Conservation (phyloP, 2,888 invertebrate genomes). For the Nebria brevicollis region DNA sequence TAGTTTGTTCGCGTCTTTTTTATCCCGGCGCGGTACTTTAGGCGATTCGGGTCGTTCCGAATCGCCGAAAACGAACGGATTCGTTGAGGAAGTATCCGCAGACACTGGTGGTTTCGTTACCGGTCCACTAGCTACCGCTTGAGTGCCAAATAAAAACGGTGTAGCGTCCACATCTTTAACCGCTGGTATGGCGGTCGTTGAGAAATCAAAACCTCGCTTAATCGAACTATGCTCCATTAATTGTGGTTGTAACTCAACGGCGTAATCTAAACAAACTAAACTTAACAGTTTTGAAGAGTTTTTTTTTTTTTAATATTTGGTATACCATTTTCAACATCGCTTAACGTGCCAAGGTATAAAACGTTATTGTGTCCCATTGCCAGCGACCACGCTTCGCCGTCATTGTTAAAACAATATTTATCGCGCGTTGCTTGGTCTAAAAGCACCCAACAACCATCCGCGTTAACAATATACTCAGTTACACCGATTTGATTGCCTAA, state of each 20-base stretch:
- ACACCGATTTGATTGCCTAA: slow-evolving; percentile 73
- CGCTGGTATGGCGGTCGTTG: slow-evolving; percentile 50
- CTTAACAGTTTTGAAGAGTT: too few relatives aligned
- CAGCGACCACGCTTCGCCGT: slow-evolving; percentile 78
- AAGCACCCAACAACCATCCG: slow-evolving; percentile 75
- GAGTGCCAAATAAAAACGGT: slow-evolving; percentile 50
- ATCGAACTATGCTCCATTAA: slow-evolving; percentile 53
- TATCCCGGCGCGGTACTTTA: slow-evolving; percentile 59
- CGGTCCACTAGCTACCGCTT: slow-evolving; percentile 48
- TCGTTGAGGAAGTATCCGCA: slow-evolving; percentile 53
- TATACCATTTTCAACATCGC: slow-evolving; percentile 59
- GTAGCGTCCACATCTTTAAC: slow-evolving; percentile 52
- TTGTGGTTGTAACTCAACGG: slow-evolving; percentile 45
- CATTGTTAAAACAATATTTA: slow-evolving; percentile 74
- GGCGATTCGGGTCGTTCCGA: slow-evolving; percentile 56
- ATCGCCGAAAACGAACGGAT: slow-evolving; percentile 64
- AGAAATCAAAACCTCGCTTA: slow-evolving; percentile 71
- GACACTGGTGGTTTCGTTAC: slow-evolving; percentile 42
- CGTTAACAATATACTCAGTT: slow-evolving; percentile 72
- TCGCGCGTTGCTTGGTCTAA: slow-evolving; percentile 70
- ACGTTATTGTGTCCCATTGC: slow-evolving; percentile 72
- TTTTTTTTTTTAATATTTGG: neutral
- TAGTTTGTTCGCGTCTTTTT: slow-evolving; percentile 61
- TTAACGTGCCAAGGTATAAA: slow-evolving; percentile 71
- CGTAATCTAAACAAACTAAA: slow-evolving; percentile 27